phyloP scores from a whole-genome alignment of 2,888 invertebrate genomes.

The Caenorhabditis japonica region DNA sequence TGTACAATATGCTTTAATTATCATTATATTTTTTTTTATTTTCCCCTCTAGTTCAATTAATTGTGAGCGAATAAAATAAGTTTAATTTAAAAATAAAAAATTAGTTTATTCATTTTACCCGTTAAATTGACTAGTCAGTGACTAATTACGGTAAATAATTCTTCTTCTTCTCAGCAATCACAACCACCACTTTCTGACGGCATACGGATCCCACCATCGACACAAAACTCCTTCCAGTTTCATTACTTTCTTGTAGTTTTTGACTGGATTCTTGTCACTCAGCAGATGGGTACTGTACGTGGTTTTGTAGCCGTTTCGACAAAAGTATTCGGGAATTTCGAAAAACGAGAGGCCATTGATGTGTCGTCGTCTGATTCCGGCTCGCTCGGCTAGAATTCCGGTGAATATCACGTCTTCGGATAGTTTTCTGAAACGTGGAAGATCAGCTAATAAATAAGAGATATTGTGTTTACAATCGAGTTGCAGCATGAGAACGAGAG shows the following conservation, averaged over 20 bases:
- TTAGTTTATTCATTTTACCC: background rate
- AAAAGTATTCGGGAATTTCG: constrained; percentile 56
- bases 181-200: constrained; percentile 15
- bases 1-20: background rate
- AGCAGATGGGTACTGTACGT: constrained; percentile 57
- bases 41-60: background rate
- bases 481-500: too few species aligned
- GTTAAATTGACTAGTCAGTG: background rate
- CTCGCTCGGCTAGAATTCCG: constrained; percentile 57
- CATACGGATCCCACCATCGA: constrained; percentile 48
- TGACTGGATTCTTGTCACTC: constrained; percentile 47
- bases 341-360: constrained; percentile 56
- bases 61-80: too few species aligned
- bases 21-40: background rate
- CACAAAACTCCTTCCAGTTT: constrained; percentile 49
- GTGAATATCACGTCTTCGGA: constrained; percentile 64
- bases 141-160: background rate
- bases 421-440: constrained; percentile 48
- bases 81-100: too few species aligned
- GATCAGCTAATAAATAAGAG: background rate
- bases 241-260: constrained; percentile 46
- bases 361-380: constrained; percentile 48
- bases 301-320: constrained; percentile 50
- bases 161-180: background rate
- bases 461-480: too few species aligned